These are phyloP conservation scores for Triplophysa dalaica DNA, from an alignment of 2,113 vertebrate species.

Conservation along the genomic window DNA sequence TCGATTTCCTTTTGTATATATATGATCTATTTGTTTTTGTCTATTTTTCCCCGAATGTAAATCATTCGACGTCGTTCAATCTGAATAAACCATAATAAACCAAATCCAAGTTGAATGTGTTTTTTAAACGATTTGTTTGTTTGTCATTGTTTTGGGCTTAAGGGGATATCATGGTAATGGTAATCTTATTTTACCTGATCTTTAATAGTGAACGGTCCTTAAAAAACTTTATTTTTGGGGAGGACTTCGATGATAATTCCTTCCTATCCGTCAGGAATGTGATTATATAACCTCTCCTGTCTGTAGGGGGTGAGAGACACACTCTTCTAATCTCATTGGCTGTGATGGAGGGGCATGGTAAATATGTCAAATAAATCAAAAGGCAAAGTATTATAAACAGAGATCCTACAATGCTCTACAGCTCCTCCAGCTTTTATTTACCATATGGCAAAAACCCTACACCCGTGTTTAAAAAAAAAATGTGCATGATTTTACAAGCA, in stretches of 20 bases:
- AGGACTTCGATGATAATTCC: background rate
- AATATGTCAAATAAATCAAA: background rate
- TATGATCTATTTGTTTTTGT: too few relatives aligned
- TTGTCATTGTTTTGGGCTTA: background rate
- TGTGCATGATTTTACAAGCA: background rate
- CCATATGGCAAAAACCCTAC: background rate
- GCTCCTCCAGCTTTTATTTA: too few relatives aligned
- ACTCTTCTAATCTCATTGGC: constrained; percentile 8
- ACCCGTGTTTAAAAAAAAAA: too few relatives aligned
- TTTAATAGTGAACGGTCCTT: too few relatives aligned
- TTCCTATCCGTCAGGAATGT: background rate
- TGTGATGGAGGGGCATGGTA: background rate
- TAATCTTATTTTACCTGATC: too few relatives aligned
- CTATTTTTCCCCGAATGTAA: too few relatives aligned
- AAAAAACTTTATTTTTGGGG: background rate
- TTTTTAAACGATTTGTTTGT: background rate
- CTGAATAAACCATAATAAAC: too few relatives aligned
- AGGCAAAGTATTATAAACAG: background rate
- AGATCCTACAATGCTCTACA: too few relatives aligned
- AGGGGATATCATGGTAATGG: too few relatives aligned
- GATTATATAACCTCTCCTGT: background rate
- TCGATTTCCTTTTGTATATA: too few relatives aligned
- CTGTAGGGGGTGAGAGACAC: background rate
- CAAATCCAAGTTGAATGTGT: background rate
- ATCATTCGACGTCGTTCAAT: background rate